Evolutionary conservation across 2,888 invertebrate genomes (phyloP), one percentile per base, ranked within the genome.

Genomic region (Chironomus tentans): DNA sequence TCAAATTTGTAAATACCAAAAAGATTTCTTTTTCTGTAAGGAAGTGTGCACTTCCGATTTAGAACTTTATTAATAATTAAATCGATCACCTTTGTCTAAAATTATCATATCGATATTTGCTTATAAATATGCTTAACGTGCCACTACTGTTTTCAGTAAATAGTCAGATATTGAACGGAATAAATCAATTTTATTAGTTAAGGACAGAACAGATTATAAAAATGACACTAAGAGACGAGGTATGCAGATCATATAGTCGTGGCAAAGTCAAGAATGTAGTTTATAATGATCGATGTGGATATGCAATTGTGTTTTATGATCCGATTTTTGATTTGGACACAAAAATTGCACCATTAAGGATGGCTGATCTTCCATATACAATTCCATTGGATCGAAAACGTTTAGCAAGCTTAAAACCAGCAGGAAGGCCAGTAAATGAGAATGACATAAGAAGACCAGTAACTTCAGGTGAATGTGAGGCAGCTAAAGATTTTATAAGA

Each of bases 241-340:
- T 69, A 6, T 62, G 46, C 18, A 68, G 50, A 56, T 62, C 56
- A 7, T 69, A 76, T 68, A 76, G 69, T 76, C 76, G 76, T 3
- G 74, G 68, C 13, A 68, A 76, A 69, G 76, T 76, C 18, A 69
- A 68, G n/a, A 76, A 76, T 56, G 76, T 76, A 3, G 18, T 76
- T n/a, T 76, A 76, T 50, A 76, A 76, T 68, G 69, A 76, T 38
- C 68, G 69, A 28, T 76, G 76, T 56, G 76, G 76, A 7, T 76
- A 69, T 48, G 76, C 76, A 6, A 69, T 76, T 13, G 68, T 76
- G n/a, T 76, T 68, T 61, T 76, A 76, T 68, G 76, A 76, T 18
- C 76, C 76, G 12, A 76, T 76, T 21, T 76, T 47, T 38, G 76
- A 76, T n/a, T 61, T 76, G 69, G 76, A 76, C 13, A 69, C 56